These are phyloP conservation scores for Eptesicus fuscus DNA, from an alignment of 2,113 vertebrate genomes.

Conservation along the genomic window DNA sequence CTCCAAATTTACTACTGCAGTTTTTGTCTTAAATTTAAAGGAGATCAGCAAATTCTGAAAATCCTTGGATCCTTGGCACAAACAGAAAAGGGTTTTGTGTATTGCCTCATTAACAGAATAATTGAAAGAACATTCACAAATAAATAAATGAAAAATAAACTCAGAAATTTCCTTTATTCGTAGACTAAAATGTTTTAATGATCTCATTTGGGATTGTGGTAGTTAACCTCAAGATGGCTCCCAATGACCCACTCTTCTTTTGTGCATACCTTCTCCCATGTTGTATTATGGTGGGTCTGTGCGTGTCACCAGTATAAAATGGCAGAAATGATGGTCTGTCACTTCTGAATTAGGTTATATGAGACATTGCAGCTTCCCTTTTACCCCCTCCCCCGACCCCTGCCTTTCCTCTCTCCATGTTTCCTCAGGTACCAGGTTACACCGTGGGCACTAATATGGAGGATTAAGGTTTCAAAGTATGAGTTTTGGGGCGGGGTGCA, in stretches of 20 bases:
- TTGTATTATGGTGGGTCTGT: not conserved
- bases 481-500: too few relatives aligned
- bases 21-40: not conserved
- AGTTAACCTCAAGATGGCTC: not conserved
- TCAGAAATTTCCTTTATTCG: not conserved
- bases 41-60: not conserved
- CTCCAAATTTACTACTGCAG: not conserved
- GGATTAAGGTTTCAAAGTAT: too few relatives aligned
- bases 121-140: not conserved
- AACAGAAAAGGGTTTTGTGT: not conserved
- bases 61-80: not conserved
- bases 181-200: not conserved
- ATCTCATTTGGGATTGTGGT: not conserved
- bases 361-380: not conserved
- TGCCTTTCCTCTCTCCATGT: not conserved
- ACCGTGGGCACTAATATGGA: not conserved
- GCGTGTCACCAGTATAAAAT: not conserved
- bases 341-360: not conserved
- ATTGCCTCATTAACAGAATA: not conserved
- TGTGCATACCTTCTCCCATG: not conserved
- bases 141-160: not conserved
- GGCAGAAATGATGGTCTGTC: not conserved
- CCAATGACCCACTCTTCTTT: not conserved
- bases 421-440: not conserved
- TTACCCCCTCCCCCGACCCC: not conserved